Evolutionary conservation across 2,797 vertebrate species (phyloP), one percentile per base, ranked within the genome.

Genomic region (Ptychadena robeensis): DNA sequence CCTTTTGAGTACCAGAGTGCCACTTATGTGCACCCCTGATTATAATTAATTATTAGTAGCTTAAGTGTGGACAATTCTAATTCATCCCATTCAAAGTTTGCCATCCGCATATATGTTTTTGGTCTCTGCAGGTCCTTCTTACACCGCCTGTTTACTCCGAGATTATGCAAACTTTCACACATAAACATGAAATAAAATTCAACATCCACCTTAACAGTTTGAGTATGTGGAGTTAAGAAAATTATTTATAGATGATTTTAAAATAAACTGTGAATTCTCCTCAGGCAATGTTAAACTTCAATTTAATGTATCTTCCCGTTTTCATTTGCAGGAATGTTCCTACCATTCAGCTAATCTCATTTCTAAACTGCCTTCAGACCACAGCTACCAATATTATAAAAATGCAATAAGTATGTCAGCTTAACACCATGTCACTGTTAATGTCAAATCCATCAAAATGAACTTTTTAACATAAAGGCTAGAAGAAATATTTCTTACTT

Each of bases 311-410:
- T 37, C 25, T 76, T 76, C 37, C 40, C 73, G 40, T 65, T 28
- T 44, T 31, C 37, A 44, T 76, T 76, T 76, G 59, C 35, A 35
- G 59, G 73, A 76, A 76, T 75, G 37, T 66, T 75, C 73, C 34
- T 27, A 37, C 28, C 59, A 59, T 73, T 59, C 48, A 65, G 73
- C 61, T 65, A 37, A 76, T 65, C 73, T 76, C 22, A 38, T 10
- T 40, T 66, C 9, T 44, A 65, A 32, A 44, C 18, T 32, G 38
- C 28, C 28, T 65, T 22, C 9, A 65, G 74, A 40, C 40, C 27
- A 61, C 31, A 7, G 9, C 25, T 65, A 77, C 28, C 15, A 66
- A 48, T 11, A 32, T 14, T 5, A 9, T 48, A 76, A 63, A 63
- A 37, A 38, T 38, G 35, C 61, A 30, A 38, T 66, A 66, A 32